Conservation (phyloP, 2,888 invertebrate genomes). For the Agrotis clavis region DNA sequence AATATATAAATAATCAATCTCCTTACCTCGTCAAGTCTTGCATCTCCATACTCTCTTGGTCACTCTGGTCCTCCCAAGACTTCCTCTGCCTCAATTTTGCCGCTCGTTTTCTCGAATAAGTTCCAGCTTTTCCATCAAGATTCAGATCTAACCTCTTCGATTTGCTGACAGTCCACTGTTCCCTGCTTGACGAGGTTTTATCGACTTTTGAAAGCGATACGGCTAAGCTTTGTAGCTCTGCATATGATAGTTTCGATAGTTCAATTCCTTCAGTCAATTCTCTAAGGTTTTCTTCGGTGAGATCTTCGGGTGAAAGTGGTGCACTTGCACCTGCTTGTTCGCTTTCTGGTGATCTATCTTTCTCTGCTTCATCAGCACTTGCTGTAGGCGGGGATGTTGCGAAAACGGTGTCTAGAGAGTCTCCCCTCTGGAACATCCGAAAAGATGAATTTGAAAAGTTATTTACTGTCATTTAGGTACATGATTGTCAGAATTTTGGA, state of each 20-base stretch:
- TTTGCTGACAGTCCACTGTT: conserved; percentile 84
- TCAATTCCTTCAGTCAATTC: conserved; percentile 86
- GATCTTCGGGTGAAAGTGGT: conserved; percentile 73
- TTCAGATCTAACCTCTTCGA: conserved; percentile 87
- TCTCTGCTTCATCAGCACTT: conserved; percentile 80
- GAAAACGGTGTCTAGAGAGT: conserved; percentile 93
- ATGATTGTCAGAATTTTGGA: too few species aligned
- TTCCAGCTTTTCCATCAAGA: conserved; percentile 87
- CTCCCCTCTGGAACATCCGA: conserved; percentile 90
- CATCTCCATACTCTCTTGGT: conserved; percentile 93
- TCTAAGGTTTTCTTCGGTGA: conserved; percentile 84
- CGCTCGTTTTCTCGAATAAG: conserved; percentile 88
- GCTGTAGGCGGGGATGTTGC: conserved; percentile 91
- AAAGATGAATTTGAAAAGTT: neutral
- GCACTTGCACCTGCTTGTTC: conserved; percentile 58
- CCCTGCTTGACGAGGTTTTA: conserved; percentile 88
- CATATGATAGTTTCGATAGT: conserved; percentile 83
- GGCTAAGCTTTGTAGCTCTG: conserved; percentile 87
- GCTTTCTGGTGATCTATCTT: conserved; percentile 65
- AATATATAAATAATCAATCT: neutral
- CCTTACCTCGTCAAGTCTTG: conserved; percentile 92
- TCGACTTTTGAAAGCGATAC: conserved; percentile 82
- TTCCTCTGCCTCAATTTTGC: conserved; percentile 89
- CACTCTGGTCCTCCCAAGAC: conserved; percentile 94
- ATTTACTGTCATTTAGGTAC: too few species aligned